These are phyloP conservation scores for Hypotaenidia philippensis DNA, from an alignment of 2,797 vertebrate species.

Conservation along the genomic window DNA sequence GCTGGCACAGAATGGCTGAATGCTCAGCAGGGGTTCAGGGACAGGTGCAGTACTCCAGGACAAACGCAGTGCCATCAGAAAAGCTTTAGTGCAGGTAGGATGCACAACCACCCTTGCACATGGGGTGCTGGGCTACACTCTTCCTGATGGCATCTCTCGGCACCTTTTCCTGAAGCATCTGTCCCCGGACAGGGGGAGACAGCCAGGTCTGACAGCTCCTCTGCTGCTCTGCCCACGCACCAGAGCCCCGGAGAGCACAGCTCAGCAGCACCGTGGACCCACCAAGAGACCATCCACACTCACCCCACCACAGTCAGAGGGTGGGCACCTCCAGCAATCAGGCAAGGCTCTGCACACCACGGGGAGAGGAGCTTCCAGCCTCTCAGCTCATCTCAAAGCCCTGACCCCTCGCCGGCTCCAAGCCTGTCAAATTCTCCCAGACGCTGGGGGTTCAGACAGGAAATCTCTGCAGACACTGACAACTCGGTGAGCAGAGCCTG, in stretches of 20 bases:
- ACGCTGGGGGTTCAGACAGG: rapidly evolving
- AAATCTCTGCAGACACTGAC: not conserved
- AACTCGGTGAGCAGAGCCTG: not conserved
- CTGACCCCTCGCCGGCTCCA: rapidly evolving
- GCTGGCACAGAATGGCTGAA: not conserved
- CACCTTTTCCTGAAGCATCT: not conserved
- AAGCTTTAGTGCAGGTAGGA: not conserved
- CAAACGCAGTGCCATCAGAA: not conserved
- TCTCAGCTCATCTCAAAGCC: not conserved
- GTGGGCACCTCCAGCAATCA: rapidly evolving
- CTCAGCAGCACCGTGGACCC: not conserved
- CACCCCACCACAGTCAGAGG: not conserved
- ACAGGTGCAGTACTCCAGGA: not conserved
- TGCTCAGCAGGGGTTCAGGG: not conserved
- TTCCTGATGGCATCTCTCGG: not conserved
- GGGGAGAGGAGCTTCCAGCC: not conserved
- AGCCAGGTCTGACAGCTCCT: not conserved
- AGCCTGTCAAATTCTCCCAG: not conserved
- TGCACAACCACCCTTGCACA: no score
- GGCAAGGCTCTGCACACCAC: not conserved
- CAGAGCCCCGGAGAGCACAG: not conserved
- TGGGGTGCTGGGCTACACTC: rapidly evolving
- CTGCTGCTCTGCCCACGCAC: rapidly evolving
- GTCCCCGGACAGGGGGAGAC: not conserved
- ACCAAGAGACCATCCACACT: rapidly evolving